These are phyloP conservation scores for Melanostoma scalare DNA, from an alignment of 2,888 invertebrate species.

Conservation along the genomic window DNA sequence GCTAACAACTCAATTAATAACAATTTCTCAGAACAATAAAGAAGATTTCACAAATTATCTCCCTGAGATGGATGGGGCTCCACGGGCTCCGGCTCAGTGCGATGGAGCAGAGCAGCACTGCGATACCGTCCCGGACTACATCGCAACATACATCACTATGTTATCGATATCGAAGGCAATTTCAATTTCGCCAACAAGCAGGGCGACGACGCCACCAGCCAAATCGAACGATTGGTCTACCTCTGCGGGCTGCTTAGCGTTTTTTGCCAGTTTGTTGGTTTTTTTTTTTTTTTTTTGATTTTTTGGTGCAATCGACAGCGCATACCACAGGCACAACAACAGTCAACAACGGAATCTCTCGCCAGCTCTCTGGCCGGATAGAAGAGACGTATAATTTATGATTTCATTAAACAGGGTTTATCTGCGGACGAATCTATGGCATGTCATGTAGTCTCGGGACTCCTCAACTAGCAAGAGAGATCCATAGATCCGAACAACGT, in stretches of 20 bases:
- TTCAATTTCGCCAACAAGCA: constrained; percentile 70
- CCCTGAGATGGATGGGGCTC: constrained; percentile 44
- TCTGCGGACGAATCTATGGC: constrained; percentile 80
- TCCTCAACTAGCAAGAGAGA: constrained; percentile 65
- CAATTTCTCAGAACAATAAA: constrained; percentile 81
- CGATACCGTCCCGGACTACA: constrained; percentile 48
- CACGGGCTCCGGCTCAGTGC: constrained; percentile 3
- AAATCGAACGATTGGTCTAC: constrained; percentile 56
- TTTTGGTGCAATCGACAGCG: constrained; percentile 49
- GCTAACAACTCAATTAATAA: constrained; percentile 81
- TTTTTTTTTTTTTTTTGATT: constrained; percentile 21
- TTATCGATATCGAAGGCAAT: constrained; percentile 73
- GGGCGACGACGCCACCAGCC: constrained; percentile 60
- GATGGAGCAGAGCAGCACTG: not conserved
- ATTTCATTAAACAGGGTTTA: constrained; percentile 81
- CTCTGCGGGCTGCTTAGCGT: constrained; percentile 28
- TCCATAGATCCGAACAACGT: constrained; percentile 73
- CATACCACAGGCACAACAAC: constrained; percentile 48
- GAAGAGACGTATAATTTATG: constrained; percentile 78
- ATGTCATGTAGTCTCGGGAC: constrained; percentile 75
- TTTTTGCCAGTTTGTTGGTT: too few species aligned
- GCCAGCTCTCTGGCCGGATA: constrained; percentile 45
- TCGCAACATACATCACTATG: constrained; percentile 72
- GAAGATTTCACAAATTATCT: constrained; percentile 74
- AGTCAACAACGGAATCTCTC: constrained; percentile 60